Conservation (phyloP, 1,140 invertebrate genomes). For the Drosophila dunni region DNA sequence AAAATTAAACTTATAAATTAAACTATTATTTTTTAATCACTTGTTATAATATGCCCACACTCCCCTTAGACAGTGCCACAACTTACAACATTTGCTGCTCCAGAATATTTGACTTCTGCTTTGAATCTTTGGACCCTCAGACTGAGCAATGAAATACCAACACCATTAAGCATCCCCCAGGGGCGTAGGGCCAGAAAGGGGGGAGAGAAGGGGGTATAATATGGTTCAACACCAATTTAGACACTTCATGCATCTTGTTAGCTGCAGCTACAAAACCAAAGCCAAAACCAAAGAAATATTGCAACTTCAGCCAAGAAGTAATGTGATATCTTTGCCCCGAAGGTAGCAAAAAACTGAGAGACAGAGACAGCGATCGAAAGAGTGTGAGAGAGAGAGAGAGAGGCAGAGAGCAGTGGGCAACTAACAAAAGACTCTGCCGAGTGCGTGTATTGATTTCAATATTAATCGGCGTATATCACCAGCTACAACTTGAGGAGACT, state of each 20-base stretch:
- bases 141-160: constrained; percentile 10
- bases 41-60: neutral
- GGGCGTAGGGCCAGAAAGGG: neutral
- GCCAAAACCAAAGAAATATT: constrained; percentile 33
- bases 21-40: neutral
- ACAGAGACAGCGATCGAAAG: constrained; percentile 46
- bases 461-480: constrained; percentile 62
- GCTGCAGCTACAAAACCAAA: constrained; percentile 33
- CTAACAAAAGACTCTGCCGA: constrained; percentile 63
- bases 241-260: constrained; percentile 84
- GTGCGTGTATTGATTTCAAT: constrained; percentile 79
- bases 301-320: constrained; percentile 44
- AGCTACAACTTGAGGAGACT: constrained; percentile 15
- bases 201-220: constrained; percentile 50
- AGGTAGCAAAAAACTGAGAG: constrained; percentile 28
- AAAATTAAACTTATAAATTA: too few species aligned
- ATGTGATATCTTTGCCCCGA: constrained; percentile 58
- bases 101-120: constrained; percentile 1
- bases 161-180: constrained; percentile 16
- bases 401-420: neutral
- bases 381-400: neutral
- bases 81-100: too few species aligned
- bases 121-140: neutral
- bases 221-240: constrained; percentile 84
- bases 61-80: too few species aligned